Conservation (phyloP, 2,888 invertebrate species). For the Apocheima hispidaria region DNA sequence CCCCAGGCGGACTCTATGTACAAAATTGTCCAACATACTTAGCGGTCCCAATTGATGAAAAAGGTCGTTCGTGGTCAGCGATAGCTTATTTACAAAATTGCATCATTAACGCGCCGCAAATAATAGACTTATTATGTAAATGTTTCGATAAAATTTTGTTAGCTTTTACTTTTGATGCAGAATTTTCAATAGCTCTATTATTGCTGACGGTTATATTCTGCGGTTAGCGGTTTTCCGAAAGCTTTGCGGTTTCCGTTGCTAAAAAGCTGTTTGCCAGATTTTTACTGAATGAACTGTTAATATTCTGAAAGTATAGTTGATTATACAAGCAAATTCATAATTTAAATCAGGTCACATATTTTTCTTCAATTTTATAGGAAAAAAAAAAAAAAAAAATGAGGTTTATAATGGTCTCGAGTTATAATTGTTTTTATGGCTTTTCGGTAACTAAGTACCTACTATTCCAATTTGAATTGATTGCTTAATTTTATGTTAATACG, state of each 20-base stretch:
- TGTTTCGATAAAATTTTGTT: conserved; percentile 62
- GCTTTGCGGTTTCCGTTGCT: conserved; percentile 36
- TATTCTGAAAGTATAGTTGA: conserved; percentile 1
- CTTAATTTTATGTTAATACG: too few relatives aligned
- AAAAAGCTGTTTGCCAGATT: conserved; percentile 28
- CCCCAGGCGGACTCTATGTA: too few relatives aligned
- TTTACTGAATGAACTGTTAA: conserved; percentile 19
- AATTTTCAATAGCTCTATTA: conserved; percentile 43
- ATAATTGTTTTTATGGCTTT: too few relatives aligned
- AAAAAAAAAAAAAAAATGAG: too few relatives aligned
- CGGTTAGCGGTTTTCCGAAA: conserved; percentile 38
- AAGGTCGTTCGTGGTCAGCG: conserved; percentile 58
- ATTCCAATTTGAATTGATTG: too few relatives aligned
- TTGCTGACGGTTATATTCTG: conserved; percentile 39
- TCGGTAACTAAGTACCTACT: too few relatives aligned
- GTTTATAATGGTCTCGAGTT: too few relatives aligned
- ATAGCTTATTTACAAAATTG: conserved; percentile 81
- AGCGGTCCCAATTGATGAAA: conserved; percentile 65
- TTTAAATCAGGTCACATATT: background rate
- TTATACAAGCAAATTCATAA: background rate
- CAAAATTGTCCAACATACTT: conserved; percentile 76
- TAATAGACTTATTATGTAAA: conserved; percentile 79
- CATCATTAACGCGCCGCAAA: conserved; percentile 74
- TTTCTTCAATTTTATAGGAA: background rate
- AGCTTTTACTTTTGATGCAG: conserved; percentile 41